Evolutionary conservation across 1,140 invertebrate genomes (phyloP).

Genomic region (Physella acuta): DNA sequence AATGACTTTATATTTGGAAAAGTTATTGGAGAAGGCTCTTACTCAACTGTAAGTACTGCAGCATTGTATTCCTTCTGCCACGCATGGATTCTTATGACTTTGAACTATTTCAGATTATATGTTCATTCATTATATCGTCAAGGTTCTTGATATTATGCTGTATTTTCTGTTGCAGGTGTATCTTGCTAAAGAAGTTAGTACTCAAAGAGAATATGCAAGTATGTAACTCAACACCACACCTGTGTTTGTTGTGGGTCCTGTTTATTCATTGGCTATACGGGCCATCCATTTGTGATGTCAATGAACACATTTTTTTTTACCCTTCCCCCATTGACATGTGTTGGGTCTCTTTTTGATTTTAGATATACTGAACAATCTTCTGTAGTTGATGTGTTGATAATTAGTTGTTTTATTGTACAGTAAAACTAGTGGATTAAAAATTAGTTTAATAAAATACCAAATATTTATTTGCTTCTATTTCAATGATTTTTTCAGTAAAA

Average conservation of each 20-base stretch:
- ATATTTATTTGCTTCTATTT: conserved; percentile 17
- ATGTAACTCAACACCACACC: too few relatives aligned
- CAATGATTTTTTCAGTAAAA: conserved; percentile 74
- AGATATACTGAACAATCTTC: neutral
- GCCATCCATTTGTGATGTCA: too few relatives aligned
- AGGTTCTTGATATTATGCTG: too few relatives aligned
- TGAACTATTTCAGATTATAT: too few relatives aligned
- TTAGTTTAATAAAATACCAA: neutral
- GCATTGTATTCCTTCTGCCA: too few relatives aligned
- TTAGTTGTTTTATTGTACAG: neutral
- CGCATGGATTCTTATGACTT: too few relatives aligned
- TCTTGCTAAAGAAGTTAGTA: conserved; percentile 87
- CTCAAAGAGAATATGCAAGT: conserved; percentile 89
- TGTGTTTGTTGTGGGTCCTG: too few relatives aligned
- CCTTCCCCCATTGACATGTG: too few relatives aligned
- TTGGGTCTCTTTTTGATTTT: conserved; percentile 1
- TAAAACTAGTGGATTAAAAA: neutral
- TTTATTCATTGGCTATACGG: too few relatives aligned
- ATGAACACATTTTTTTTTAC: too few relatives aligned
- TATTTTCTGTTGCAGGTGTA: conserved; percentile 73
- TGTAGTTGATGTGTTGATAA: neutral
- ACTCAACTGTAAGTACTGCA: conserved; percentile 81
- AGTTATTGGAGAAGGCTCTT: conserved; percentile 93
- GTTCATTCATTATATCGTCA: too few relatives aligned
- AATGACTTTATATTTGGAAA: conserved; percentile 92